phyloP scores from a whole-genome alignment of 2,113 vertebrate genomes.

The Artemisiospiza belli region DNA sequence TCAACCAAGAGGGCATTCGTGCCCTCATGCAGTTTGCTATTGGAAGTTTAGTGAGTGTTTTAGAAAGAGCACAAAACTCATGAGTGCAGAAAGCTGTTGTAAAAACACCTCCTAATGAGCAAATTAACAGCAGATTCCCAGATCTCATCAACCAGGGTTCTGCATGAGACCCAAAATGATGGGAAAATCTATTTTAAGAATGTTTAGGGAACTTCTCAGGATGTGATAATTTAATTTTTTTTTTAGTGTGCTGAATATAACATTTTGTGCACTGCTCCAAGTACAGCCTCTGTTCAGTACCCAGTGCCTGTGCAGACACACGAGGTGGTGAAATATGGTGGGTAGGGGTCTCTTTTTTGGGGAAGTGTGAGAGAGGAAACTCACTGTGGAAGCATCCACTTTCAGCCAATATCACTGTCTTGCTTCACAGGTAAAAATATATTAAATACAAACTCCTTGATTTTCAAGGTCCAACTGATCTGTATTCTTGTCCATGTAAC shows the following conservation, averaged over 20 bases:
- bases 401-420: neutral
- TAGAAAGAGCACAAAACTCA: neutral
- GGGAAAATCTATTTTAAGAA: constrained; percentile 42
- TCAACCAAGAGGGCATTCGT: neutral
- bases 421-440: neutral
- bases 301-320: neutral
- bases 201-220: constrained; percentile 24
- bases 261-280: neutral
- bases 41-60: neutral
- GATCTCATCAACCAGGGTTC: neutral
- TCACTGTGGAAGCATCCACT: neutral
- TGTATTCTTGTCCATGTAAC: neutral
- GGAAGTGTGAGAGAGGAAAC: neutral
- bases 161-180: neutral
- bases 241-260: neutral
- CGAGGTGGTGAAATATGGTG: neutral
- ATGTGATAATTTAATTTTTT: neutral
- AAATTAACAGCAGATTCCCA: constrained; percentile 35
- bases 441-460: neutral
- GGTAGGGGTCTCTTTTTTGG: neutral
- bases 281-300: neutral
- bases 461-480: neutral
- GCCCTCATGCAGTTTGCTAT: neutral
- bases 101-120: constrained; percentile 18
- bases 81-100: neutral